Conservation (phyloP, 2,888 invertebrate species). For the Stramonita haemastoma region DNA sequence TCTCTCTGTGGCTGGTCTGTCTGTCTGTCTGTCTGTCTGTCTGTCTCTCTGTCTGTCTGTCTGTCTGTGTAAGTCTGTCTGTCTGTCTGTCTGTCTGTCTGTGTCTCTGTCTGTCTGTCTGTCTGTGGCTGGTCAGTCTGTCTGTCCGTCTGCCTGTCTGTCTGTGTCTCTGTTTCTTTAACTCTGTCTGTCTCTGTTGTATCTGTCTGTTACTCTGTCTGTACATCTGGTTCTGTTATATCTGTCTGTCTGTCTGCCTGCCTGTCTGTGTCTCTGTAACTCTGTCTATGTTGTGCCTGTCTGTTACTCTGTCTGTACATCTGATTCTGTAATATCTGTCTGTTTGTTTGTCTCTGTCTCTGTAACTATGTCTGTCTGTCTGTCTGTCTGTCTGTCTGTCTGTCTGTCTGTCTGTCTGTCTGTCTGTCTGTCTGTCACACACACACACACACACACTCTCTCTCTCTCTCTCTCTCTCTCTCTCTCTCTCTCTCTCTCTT, state of each 20-base stretch:
- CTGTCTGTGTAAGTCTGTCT: neutral
- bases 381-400: conserved; percentile 8
- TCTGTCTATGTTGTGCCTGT: neutral
- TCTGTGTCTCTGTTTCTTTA: neutral
- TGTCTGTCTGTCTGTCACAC: neutral
- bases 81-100: neutral
- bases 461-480: neutral
- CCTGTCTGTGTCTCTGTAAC: neutral
- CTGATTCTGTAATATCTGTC: neutral
- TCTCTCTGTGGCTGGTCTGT: conserved; percentile 45
- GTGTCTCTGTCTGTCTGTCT: neutral
- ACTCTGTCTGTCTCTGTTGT: neutral
- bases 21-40: neutral
- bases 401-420: neutral
- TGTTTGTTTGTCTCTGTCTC: neutral
- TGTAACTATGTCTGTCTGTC: neutral
- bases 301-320: neutral
- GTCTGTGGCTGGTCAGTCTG: neutral
- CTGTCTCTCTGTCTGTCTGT: neutral
- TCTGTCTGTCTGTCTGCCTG: too few relatives aligned
- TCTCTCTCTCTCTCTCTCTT: neutral
- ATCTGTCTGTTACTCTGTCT: neutral
- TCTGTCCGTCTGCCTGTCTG: neutral
- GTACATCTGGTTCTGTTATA: neutral
- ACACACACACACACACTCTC: neutral